Percentiles rank a stretch among this genome's conserved stretches.
phyloP scores from a whole-genome alignment of 92 coral and sea anemone genomes.

The Siderastrea radians region DNA sequence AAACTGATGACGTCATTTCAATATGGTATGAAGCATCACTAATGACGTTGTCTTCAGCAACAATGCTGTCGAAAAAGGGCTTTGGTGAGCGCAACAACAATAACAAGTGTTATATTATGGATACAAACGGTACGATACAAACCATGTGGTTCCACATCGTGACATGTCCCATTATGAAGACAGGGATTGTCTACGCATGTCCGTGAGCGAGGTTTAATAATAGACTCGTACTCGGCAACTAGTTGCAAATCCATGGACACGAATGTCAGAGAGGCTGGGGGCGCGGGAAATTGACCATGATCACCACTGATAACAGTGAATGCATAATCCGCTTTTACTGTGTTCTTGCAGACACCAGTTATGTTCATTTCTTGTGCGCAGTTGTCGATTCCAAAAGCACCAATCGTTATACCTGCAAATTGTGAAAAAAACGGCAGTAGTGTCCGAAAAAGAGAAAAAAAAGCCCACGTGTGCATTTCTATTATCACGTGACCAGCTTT shows the following conservation, averaged over 20 bases:
- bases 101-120: too few relatives aligned
- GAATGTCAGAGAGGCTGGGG: constrained; percentile 80
- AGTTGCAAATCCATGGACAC: constrained; percentile 80
- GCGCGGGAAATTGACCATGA: constrained; percentile 93
- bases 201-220: constrained; percentile 39
- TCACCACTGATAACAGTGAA: constrained; percentile 91
- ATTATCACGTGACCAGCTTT: too few relatives aligned
- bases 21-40: too few relatives aligned
- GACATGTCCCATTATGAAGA: constrained; percentile 82
- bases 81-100: too few relatives aligned
- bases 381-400: constrained; percentile 76
- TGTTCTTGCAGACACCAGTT: constrained; percentile 79
- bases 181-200: constrained; percentile 84
- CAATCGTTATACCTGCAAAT: constrained; percentile 64
- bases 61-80: too few relatives aligned
- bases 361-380: constrained; percentile 72
- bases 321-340: constrained; percentile 66
- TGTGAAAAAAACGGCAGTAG: background rate
- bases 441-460: too few relatives aligned
- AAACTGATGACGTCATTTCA: too few relatives aligned
- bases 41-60: too few relatives aligned
- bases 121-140: background rate
- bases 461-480: too few relatives aligned
- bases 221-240: constrained; percentile 64
- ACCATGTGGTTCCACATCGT: constrained; percentile 82